These are phyloP conservation scores for Arenaria interpres DNA, from an alignment of 2,113 vertebrate species.

Conservation along the genomic window DNA sequence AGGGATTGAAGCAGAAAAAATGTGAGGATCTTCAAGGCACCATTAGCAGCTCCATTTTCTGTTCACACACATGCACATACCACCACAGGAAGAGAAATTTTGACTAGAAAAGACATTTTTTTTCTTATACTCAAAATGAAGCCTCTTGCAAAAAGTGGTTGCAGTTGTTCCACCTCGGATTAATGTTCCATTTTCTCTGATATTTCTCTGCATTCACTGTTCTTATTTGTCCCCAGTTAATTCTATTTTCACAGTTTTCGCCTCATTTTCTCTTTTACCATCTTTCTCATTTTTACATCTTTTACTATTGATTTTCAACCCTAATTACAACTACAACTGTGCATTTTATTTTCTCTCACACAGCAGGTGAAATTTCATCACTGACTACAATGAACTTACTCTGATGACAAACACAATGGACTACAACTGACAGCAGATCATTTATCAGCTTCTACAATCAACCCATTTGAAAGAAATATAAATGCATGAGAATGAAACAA, in stretches of 20 bases:
- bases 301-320: constrained; percentile 56
- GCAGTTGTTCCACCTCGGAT: not conserved
- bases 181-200: not conserved
- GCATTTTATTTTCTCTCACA: constrained; percentile 56
- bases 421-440: constrained; percentile 18
- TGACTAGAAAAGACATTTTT: not conserved
- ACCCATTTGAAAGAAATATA: constrained; percentile 26
- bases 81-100: not conserved
- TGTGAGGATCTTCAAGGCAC: not conserved
- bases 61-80: not conserved
- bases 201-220: not conserved
- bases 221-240: constrained; percentile 14
- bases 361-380: constrained; percentile 58
- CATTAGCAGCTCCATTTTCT: constrained; percentile 30
- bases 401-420: constrained; percentile 45
- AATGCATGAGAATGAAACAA: not conserved
- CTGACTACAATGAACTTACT: not conserved
- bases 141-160: not conserved
- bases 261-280: constrained; percentile 1
- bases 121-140: not conserved
- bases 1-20: constrained; percentile 20
- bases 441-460: constrained; percentile 24
- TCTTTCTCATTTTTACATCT: constrained; percentile 41
- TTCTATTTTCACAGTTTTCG: not conserved
- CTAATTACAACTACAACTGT: constrained; percentile 51